Conservation (phyloP, 2,113 vertebrate genomes). For the Gallinago media region DNA sequence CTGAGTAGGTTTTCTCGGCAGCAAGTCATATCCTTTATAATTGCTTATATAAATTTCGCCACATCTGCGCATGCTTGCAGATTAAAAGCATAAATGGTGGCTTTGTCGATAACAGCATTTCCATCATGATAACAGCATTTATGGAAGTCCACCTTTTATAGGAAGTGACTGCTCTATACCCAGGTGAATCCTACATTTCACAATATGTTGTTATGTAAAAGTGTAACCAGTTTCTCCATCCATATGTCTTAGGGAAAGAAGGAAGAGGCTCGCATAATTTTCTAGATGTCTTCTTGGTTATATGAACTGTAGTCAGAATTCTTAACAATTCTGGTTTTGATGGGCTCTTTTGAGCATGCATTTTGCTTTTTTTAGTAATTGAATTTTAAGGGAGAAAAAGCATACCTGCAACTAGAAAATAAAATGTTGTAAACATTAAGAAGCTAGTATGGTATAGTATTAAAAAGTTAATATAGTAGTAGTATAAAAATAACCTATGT, state of each 20-base stretch:
- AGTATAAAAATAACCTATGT: background rate
- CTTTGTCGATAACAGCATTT: background rate
- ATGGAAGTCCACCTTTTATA: background rate
- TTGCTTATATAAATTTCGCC: background rate
- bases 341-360: background rate
- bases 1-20: background rate
- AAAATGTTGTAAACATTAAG: background rate
- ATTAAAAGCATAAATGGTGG: background rate
- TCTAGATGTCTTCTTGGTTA: background rate
- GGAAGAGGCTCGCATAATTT: fast-evolving
- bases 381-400: background rate
- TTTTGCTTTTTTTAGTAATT: background rate
- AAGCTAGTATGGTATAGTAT: background rate
- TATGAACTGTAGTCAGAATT: background rate
- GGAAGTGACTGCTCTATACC: background rate
- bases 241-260: background rate
- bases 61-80: background rate
- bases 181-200: background rate
- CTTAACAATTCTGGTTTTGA: background rate
- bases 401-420: background rate
- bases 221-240: background rate
- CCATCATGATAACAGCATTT: background rate
- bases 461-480: fast-evolving
- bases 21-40: background rate
- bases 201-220: background rate